Evolutionary conservation across 2,113 vertebrate genomes (phyloP).

Genomic region (Nesoenas mayeri): DNA sequence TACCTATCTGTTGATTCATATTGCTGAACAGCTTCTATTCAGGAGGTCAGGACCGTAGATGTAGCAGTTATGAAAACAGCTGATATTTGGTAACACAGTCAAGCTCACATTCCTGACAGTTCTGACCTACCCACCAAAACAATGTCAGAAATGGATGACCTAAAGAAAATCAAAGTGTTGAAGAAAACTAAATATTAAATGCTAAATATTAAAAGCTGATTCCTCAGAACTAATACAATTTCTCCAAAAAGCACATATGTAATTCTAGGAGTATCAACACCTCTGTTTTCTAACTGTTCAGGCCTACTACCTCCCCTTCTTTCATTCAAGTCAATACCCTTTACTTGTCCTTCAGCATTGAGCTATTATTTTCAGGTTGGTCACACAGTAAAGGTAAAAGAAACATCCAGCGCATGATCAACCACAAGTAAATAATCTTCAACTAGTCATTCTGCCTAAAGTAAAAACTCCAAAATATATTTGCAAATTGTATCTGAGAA

Average conservation of each 20-base stretch:
- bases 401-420: background rate
- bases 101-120: background rate
- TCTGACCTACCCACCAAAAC: background rate
- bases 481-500: conserved; percentile 28
- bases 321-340: background rate
- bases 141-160: background rate
- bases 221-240: background rate
- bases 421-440: conserved; percentile 26
- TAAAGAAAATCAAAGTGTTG: background rate
- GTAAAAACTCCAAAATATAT: conserved; percentile 1
- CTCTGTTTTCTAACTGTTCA: background rate
- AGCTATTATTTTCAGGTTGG: background rate
- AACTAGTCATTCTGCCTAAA: background rate
- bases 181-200: background rate
- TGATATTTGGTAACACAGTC: background rate
- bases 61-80: background rate
- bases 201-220: background rate
- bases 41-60: background rate
- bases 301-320: background rate
- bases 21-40: background rate
- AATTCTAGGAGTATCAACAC: background rate
- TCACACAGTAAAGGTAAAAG: background rate
- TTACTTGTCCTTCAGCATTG: background rate
- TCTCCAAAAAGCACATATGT: background rate
- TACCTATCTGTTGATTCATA: background rate